These are phyloP conservation scores for Uromys caudimaculatus DNA, from an alignment of 2,797 vertebrate species.

Conservation along the genomic window DNA sequence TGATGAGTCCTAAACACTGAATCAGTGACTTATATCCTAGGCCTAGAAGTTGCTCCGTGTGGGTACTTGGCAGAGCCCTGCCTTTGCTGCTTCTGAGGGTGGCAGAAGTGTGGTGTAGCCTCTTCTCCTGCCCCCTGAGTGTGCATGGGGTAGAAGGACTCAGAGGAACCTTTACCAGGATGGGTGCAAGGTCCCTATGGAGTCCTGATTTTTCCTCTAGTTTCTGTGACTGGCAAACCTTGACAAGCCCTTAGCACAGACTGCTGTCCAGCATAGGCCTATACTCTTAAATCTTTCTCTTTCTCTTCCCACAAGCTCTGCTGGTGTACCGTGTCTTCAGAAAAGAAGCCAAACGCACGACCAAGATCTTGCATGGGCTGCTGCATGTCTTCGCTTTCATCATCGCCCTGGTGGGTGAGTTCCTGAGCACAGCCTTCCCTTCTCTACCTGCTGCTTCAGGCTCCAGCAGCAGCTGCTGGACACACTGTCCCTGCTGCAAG, in stretches of 20 bases:
- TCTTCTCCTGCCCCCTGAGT: background rate
- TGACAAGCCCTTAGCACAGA: background rate
- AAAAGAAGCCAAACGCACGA: slow-evolving; percentile 91
- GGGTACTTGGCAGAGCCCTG: background rate
- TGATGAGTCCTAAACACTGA: background rate
- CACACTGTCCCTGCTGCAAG: too few relatives aligned
- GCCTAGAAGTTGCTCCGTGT: background rate
- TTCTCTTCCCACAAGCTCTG: slow-evolving; percentile 87
- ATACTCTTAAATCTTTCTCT: background rate
- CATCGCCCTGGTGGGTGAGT: slow-evolving; percentile 93
- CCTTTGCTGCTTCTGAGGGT: background rate
- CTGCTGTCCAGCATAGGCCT: fast-evolving
- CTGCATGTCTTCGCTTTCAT: slow-evolving; percentile 92
- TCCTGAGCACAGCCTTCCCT: fast-evolving
- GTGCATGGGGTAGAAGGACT: background rate
- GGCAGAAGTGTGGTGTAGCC: background rate
- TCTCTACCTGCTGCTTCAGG: background rate
- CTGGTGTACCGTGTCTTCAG: slow-evolving; percentile 96
- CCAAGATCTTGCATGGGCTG: slow-evolving; percentile 93
- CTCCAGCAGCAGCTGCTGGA: background rate
- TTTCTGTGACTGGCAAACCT: background rate
- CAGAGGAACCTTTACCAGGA: background rate
- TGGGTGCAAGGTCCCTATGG: background rate
- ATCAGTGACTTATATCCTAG: background rate
- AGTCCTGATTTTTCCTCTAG: background rate